Conservation (phyloP, 35 echinoderm and acorn worm genomes). For the Ophiothrix spiculata region DNA sequence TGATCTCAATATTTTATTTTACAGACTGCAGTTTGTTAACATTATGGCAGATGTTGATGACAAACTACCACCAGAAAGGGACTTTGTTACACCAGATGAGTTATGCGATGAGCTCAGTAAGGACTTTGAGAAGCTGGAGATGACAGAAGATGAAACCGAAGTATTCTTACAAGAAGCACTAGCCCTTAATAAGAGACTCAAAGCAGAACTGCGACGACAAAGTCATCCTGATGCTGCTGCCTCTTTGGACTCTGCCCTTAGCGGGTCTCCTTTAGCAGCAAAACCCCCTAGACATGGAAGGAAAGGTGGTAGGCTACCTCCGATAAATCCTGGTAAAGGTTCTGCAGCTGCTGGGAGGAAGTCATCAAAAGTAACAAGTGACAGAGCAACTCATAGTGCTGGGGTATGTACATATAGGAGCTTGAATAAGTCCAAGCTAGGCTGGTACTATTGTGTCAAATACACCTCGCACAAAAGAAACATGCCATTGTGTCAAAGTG, state of each 20-base stretch:
- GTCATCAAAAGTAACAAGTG: neutral
- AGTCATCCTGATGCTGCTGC: neutral
- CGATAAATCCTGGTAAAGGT: too few relatives aligned
- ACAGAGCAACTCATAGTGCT: neutral
- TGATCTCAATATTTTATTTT: too few relatives aligned
- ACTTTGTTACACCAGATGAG: neutral
- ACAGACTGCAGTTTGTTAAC: too few relatives aligned
- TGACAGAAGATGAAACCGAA: neutral
- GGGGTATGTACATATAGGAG: neutral
- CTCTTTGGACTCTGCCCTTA: neutral
- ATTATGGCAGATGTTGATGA: too few relatives aligned
- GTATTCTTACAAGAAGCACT: neutral
- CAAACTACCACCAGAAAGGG: too few relatives aligned
- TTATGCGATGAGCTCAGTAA: neutral
- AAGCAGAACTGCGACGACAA: neutral
- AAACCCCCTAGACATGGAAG: neutral
- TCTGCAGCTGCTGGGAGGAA: too few relatives aligned
- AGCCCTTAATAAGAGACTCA: neutral
- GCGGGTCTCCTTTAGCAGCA: neutral
- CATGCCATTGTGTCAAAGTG: too few relatives aligned
- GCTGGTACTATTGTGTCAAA: too few relatives aligned
- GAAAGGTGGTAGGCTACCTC: neutral
- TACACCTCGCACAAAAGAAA: too few relatives aligned
- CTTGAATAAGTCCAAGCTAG: too few relatives aligned
- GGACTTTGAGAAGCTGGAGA: neutral